Evolutionary conservation across 1,140 invertebrate species (phyloP).

Genomic region (Papilio glaucus): DNA sequence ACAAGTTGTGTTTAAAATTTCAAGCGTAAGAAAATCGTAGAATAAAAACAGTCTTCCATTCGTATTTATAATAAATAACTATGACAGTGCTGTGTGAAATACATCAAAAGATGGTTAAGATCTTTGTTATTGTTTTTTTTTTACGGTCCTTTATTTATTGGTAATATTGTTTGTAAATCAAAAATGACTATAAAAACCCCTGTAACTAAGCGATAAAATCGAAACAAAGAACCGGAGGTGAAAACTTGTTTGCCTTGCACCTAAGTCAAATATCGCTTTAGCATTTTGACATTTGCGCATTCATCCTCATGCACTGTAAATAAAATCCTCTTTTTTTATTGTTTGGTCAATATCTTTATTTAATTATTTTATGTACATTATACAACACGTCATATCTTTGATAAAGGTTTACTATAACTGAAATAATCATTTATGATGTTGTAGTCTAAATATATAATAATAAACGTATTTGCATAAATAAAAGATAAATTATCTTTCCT

Average conservation of each 20-base stretch:
- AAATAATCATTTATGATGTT: too few relatives aligned
- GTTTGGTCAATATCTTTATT: too few relatives aligned
- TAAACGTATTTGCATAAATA: too few relatives aligned
- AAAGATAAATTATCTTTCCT: too few relatives aligned
- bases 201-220: slow-evolving; percentile 49
- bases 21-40: too few relatives aligned
- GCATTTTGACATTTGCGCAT: slow-evolving; percentile 10
- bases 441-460: too few relatives aligned
- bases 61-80: too few relatives aligned
- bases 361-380: neutral
- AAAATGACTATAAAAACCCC: slow-evolving; percentile 44
- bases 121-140: neutral
- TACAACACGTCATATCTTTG: neutral
- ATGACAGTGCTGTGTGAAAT: too few relatives aligned
- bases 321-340: neutral
- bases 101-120: neutral
- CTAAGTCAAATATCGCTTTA: slow-evolving; percentile 14
- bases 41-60: too few relatives aligned
- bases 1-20: too few relatives aligned
- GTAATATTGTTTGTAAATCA: slow-evolving; percentile 7
- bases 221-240: slow-evolving; percentile 59
- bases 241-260: slow-evolving; percentile 52
- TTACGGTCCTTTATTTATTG: neutral
- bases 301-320: slow-evolving; percentile 13
- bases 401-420: too few relatives aligned